phyloP scores from a whole-genome alignment of 1,140 invertebrate species.

The Tigriopus japonicus region DNA sequence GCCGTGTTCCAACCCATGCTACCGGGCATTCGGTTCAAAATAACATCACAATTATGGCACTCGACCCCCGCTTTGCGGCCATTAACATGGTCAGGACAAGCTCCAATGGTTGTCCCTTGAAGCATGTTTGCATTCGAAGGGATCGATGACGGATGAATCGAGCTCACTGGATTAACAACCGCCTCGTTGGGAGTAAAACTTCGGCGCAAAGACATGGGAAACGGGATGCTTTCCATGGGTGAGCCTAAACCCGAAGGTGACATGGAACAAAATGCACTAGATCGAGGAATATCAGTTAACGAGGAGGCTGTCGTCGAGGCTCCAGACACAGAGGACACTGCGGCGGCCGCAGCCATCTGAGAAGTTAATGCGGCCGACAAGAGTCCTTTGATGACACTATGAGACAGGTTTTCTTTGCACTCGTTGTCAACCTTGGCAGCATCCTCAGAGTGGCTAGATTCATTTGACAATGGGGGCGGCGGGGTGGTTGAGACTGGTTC shows the following conservation, averaged over 20 bases:
- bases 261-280: no score
- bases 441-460: neutral
- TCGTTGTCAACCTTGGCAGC: neutral
- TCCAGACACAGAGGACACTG: neutral
- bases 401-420: neutral
- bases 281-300: neutral
- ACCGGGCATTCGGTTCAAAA: slow-evolving; percentile 59
- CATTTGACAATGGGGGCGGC: neutral
- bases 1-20: slow-evolving; percentile 65
- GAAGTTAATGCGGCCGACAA: neutral
- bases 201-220: neutral
- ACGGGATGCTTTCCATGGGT: neutral
- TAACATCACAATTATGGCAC: slow-evolving; percentile 81
- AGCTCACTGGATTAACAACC: slow-evolving; percentile 16
- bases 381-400: neutral
- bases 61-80: slow-evolving; percentile 77
- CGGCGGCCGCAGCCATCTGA: neutral
- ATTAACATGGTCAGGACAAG: slow-evolving; percentile 83
- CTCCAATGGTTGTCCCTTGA: slow-evolving; percentile 67
- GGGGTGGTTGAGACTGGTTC: slow-evolving; percentile 46
- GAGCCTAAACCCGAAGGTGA: no score
- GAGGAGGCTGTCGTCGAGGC: neutral
- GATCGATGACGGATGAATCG: neutral
- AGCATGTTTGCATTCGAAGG: slow-evolving; percentile 33
- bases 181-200: neutral